phyloP scores from a whole-genome alignment of 2,888 invertebrate genomes.

The Spialia ferax region DNA sequence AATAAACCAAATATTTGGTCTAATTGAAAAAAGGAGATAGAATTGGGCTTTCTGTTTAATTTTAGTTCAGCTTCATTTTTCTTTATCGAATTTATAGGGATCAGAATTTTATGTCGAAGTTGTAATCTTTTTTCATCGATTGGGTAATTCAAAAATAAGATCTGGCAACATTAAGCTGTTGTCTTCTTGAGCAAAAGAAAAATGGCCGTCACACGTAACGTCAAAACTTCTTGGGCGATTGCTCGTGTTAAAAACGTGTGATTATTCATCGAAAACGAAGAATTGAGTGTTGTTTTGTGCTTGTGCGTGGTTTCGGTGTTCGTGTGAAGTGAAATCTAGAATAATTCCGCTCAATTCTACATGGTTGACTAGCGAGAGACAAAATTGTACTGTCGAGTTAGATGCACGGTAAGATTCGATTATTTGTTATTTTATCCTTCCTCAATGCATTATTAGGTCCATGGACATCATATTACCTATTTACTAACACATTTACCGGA shows the following conservation, averaged over 20 bases:
- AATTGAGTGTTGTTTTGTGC: constrained; percentile 53
- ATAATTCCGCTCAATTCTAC: constrained; percentile 51
- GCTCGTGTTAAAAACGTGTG: constrained; percentile 70
- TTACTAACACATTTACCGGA: background rate
- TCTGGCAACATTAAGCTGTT: constrained; percentile 73
- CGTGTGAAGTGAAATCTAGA: constrained; percentile 51
- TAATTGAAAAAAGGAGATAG: background rate
- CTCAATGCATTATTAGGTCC: background rate
- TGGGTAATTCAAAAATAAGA: constrained; percentile 23
- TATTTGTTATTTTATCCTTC: constrained; percentile 32
- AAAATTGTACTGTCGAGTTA: constrained; percentile 62
- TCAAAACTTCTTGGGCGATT: constrained; percentile 75
- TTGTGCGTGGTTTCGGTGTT: constrained; percentile 62
- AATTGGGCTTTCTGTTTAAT: background rate
- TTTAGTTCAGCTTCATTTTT: background rate
- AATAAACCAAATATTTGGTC: background rate
- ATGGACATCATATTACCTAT: background rate
- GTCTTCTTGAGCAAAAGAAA: constrained; percentile 67
- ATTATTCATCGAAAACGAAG: constrained; percentile 58
- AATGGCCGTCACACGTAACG: constrained; percentile 78
- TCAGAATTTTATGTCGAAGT: background rate
- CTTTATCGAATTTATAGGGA: no score
- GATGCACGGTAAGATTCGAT: constrained; percentile 74
- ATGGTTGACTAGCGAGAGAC: constrained; percentile 58
- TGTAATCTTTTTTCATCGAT: background rate